These are phyloP conservation scores for Habropoda laboriosa DNA, from an alignment of 1,140 invertebrate species.

Conservation along the genomic window DNA sequence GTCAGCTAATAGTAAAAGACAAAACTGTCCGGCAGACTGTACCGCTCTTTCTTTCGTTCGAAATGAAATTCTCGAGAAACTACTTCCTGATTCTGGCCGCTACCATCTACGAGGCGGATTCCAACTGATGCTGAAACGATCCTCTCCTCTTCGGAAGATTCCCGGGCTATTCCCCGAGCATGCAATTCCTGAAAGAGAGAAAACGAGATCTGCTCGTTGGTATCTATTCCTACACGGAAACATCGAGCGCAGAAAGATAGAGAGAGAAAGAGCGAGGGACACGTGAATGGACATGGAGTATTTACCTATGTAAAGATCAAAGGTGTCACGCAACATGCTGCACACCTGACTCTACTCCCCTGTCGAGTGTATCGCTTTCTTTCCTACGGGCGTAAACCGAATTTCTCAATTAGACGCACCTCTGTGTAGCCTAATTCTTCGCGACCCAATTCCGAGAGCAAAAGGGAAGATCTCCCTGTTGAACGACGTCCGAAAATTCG, in stretches of 20 bases:
- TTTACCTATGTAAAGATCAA: conserved; percentile 29
- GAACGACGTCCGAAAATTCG: too few relatives aligned
- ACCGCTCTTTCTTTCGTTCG: conserved; percentile 5
- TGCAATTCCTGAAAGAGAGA: conserved; percentile 41
- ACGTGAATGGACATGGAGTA: neutral
- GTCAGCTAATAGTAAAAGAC: neutral
- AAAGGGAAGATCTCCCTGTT: neutral
- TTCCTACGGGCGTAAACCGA: neutral
- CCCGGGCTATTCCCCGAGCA: conserved; percentile 16
- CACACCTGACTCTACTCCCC: conserved; percentile 1
- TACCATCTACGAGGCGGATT: conserved; percentile 41
- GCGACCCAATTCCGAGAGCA: neutral
- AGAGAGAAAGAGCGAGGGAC: conserved; percentile 15
- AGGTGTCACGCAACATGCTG: conserved; percentile 13
- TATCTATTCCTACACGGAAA: neutral
- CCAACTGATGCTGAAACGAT: conserved; percentile 21
- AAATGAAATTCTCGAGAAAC: conserved; percentile 42
- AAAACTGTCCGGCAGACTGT: conserved; percentile 6
- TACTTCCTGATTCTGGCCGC: conserved; percentile 35
- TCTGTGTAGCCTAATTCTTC: neutral
- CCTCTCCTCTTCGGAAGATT: conserved; percentile 38
- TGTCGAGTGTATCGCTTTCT: neutral
- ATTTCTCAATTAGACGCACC: neutral
- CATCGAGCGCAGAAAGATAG: neutral
- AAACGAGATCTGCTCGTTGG: conserved; percentile 10